phyloP scores from a whole-genome alignment of 2,113 vertebrate species.

The Passer domesticus region DNA sequence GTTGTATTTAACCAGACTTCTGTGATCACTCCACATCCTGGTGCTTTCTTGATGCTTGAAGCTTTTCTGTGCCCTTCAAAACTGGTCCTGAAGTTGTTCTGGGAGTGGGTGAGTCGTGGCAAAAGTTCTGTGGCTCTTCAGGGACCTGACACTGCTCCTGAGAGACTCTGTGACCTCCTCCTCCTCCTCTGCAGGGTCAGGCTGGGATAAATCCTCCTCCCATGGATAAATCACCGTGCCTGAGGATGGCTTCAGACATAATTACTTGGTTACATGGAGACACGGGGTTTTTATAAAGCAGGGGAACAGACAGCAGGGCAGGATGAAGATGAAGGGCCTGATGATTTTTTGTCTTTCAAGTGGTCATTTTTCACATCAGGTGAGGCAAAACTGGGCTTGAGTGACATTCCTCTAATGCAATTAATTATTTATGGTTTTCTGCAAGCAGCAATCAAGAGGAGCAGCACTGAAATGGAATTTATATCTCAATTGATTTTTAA shows the following conservation, averaged over 20 bases:
- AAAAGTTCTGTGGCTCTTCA: not conserved
- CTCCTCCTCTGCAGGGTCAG: not conserved
- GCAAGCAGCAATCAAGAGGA: not conserved
- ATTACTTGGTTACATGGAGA: not conserved
- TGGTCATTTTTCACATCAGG: slow-evolving; percentile 15
- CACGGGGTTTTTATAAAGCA: not conserved
- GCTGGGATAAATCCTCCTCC: not conserved
- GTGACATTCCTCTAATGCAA: not conserved
- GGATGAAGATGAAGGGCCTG: slow-evolving; percentile 14
- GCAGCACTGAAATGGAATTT: not conserved
- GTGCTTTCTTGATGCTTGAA: not conserved
- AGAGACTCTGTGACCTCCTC: not conserved
- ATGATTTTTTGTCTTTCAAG: not conserved
- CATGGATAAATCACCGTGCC: not conserved
- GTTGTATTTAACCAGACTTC: not conserved
- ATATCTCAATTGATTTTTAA: not conserved
- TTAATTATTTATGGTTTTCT: slow-evolving; percentile 32
- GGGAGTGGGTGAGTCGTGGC: not conserved
- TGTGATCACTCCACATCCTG: fast-evolving
- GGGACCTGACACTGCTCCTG: not conserved
- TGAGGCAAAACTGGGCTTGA: not conserved
- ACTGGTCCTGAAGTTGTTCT: not conserved
- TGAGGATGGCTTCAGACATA: not conserved
- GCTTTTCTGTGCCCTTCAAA: not conserved
- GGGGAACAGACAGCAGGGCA: not conserved